Percentiles rank a stretch among this genome's conserved stretches.
phyloP scores from a whole-genome alignment of 2,888 invertebrate genomes.

The Operophtera brumata region DNA sequence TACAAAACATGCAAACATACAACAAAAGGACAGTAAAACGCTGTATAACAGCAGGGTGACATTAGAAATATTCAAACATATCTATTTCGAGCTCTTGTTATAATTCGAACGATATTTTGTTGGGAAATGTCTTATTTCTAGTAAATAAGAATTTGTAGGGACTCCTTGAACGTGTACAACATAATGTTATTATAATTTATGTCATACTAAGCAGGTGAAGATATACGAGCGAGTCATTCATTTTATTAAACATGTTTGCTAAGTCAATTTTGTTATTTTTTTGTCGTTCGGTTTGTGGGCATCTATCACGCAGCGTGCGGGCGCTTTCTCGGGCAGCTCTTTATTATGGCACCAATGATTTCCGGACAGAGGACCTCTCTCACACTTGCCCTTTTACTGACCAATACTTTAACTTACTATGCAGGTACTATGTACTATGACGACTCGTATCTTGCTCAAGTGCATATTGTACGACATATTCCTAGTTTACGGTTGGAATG shows the following conservation, averaged over 20 bases:
- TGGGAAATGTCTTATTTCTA: slow-evolving; percentile 72
- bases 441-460: slow-evolving; percentile 1
- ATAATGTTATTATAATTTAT: slow-evolving; percentile 81
- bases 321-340: slow-evolving; percentile 74
- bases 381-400: slow-evolving; percentile 40
- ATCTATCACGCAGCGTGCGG: slow-evolving; percentile 79
- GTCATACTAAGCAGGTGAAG: slow-evolving; percentile 80
- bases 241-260: slow-evolving; percentile 80
- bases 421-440: not conserved
- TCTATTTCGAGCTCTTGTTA: slow-evolving; percentile 62
- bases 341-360: slow-evolving; percentile 74
- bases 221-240: slow-evolving; percentile 78
- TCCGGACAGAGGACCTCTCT: slow-evolving; percentile 60
- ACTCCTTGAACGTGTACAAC: slow-evolving; percentile 77
- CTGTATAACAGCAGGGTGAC: slow-evolving; percentile 54
- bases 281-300: slow-evolving; percentile 68
- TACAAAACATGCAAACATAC: slow-evolving; percentile 52
- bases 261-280: slow-evolving; percentile 79
- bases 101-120: slow-evolving; percentile 66
- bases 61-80: slow-evolving; percentile 55
- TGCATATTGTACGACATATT: not conserved
- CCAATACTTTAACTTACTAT: slow-evolving; percentile 9
- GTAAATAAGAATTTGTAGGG: slow-evolving; percentile 78
- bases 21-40: slow-evolving; percentile 48
- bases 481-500: not conserved